Conservation (phyloP, 2,797 vertebrate species). For the Bovichtus diacanthus region DNA sequence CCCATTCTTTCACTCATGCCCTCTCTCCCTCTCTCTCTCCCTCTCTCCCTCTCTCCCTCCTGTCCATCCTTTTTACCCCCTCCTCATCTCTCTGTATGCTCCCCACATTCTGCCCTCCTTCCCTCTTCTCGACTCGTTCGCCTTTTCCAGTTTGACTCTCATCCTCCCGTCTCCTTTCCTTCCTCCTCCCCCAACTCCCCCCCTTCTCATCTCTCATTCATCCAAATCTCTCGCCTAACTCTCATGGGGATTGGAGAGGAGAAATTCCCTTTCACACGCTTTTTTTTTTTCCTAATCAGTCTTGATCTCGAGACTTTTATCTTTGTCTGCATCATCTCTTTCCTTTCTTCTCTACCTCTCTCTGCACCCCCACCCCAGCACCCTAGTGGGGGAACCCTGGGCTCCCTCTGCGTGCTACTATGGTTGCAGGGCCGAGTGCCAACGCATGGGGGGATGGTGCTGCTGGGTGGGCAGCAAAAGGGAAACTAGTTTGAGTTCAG, state of each 20-base stretch:
- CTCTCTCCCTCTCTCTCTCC: too few species aligned
- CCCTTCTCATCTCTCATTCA: conserved; percentile 23
- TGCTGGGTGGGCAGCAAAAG: conserved; percentile 6
- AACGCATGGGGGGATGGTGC: conserved; percentile 34
- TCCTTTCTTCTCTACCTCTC: background rate
- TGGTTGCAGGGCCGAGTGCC: conserved; percentile 59
- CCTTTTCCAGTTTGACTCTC: conserved; percentile 35
- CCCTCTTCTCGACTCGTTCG: conserved; percentile 24
- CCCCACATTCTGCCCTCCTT: conserved; percentile 20
- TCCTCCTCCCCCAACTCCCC: background rate
- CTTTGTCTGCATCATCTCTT: conserved; percentile 30
- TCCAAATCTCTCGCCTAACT: background rate
- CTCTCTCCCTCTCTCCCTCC: background rate
- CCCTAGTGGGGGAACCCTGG: conserved; percentile 21
- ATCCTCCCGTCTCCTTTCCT: background rate
- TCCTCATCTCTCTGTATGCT: conserved; percentile 7
- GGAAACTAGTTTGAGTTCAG: conserved; percentile 29
- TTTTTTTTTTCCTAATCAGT: conserved; percentile 12
- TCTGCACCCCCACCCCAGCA: conserved; percentile 1
- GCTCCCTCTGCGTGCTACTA: conserved; percentile 38
- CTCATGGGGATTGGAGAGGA: background rate
- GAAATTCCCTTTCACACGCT: conserved; percentile 26
- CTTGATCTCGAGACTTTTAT: conserved; percentile 34
- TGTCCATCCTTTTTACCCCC: background rate
- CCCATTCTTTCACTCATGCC: background rate